Evolutionary conservation across 2,888 invertebrate genomes (phyloP), one percentile per base, ranked within the genome.

Genomic region (Nemotelus pantherinus): DNA sequence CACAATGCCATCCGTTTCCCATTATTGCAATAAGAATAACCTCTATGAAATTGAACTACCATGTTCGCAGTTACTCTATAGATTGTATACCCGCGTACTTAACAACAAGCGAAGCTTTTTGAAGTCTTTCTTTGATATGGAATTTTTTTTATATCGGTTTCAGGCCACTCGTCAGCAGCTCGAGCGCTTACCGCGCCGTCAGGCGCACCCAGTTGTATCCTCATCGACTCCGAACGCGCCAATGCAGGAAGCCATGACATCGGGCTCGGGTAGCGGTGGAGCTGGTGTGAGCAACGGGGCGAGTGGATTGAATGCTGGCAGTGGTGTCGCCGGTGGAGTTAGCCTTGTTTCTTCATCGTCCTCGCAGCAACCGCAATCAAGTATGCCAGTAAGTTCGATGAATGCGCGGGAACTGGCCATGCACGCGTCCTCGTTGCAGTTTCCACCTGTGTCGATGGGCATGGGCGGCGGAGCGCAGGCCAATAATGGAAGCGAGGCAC

Each of bases 81-180:
- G 71, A 71, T 55, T 71, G 43, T 71, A 71, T 55, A 71, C 71
- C 55, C 71, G 71, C 41, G 55, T 71, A 71, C 43, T 71, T 7
- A 57, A 57, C 7, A 41, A 6, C 55, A 65, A 44, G 50, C 9
- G 6, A 39, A 6, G 4, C 9, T 41, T 63, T 4, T 25, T 41
- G 41, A 25, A 2, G n/a, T 3, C 41, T 55, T 9, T 43, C 43
- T 55, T 71, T 55, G 55, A 76, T 65, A 67, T 76, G 50, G 41
- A 65, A 48, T 75, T 60, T 39, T 64, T 63, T 76, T 67, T 70
- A 45, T 77, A 53, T 10, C 65, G 53, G 43, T 67, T 77, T 71
- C 88, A 93, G 93, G 94, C 93, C 84, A 93, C 94, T 80, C 92
- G 96, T 81, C 96, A 96, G 88, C 95, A 96, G 87, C 88, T 96